Percentiles rank a stretch among this genome's conserved stretches.
Conservation (phyloP, 2,113 vertebrate species). For the Paradoxurus hermaphroditus region DNA sequence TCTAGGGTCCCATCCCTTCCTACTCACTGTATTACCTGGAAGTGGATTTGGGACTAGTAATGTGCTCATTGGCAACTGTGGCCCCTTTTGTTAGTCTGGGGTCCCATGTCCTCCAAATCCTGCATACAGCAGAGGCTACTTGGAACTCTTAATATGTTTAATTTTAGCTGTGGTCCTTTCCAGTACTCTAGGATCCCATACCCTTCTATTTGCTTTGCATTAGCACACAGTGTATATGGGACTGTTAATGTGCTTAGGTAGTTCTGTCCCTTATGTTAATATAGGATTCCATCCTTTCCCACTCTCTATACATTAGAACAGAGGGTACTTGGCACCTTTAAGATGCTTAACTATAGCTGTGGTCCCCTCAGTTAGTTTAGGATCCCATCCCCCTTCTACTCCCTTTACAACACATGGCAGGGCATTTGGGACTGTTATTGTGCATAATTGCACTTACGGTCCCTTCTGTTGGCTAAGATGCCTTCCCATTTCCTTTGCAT, state of each 20-base stretch:
- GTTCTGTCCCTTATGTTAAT: not conserved
- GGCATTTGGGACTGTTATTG: not conserved
- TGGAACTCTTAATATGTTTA: not conserved
- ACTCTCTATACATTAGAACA: not conserved
- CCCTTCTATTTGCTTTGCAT: too few species aligned
- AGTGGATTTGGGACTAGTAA: not conserved
- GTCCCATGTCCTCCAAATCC: not conserved
- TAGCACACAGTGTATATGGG: too few species aligned
- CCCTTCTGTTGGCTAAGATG: not conserved
- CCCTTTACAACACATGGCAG: not conserved
- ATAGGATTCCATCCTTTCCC: not conserved
- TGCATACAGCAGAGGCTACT: not conserved
- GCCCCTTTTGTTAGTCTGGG: not conserved
- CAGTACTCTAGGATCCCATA: not conserved
- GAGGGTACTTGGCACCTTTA: not conserved
- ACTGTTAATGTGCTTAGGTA: not conserved
- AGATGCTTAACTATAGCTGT: not conserved
- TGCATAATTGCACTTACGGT: not conserved
- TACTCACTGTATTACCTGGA: not conserved
- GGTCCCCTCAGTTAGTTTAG: not conserved
- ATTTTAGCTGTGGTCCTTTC: not conserved
- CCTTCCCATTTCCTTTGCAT: not conserved
- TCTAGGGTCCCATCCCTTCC: not conserved
- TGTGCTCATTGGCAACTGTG: not conserved
- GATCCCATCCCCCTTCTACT: not conserved